Conservation (phyloP, 2,797 vertebrate species). For the Ispidina lecontei region DNA sequence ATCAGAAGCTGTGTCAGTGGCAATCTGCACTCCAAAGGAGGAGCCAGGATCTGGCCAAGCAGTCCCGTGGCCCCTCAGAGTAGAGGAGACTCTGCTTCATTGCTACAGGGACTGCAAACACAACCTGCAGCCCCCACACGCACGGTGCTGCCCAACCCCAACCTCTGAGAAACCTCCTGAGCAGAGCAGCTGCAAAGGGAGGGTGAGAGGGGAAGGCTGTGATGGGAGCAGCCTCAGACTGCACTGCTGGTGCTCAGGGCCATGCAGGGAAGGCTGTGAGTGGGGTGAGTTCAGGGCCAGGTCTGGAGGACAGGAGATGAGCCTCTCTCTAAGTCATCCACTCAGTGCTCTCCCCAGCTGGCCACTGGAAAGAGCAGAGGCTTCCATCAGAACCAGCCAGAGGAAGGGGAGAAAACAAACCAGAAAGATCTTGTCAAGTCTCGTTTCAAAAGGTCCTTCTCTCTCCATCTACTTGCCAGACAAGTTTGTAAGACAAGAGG, state of each 20-base stretch:
- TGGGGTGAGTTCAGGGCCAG: not conserved
- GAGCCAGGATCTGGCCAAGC: rapidly evolving
- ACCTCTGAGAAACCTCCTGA: not conserved
- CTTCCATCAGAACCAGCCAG: not conserved
- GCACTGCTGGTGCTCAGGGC: rapidly evolving
- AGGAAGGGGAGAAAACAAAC: not conserved
- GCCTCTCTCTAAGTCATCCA: not conserved
- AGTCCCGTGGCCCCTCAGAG: not conserved
- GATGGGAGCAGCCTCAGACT: not conserved
- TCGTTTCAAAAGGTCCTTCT: not conserved
- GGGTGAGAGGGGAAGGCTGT: rapidly evolving
- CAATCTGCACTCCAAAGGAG: not conserved
- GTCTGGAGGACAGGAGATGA: not conserved
- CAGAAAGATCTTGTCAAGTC: not conserved
- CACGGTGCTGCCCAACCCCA: rapidly evolving
- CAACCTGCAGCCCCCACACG: not conserved
- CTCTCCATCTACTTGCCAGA: not conserved
- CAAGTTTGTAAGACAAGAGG: not conserved
- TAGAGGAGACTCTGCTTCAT: not conserved
- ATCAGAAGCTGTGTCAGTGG: not conserved
- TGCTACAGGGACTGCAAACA: not conserved
- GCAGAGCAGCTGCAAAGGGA: not conserved
- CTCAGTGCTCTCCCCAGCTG: not conserved
- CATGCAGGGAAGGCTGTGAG: not conserved
- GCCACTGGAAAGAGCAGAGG: not conserved